Evolutionary conservation across 1,140 invertebrate species (phyloP).

Genomic region (Zaprionus taronus): DNA sequence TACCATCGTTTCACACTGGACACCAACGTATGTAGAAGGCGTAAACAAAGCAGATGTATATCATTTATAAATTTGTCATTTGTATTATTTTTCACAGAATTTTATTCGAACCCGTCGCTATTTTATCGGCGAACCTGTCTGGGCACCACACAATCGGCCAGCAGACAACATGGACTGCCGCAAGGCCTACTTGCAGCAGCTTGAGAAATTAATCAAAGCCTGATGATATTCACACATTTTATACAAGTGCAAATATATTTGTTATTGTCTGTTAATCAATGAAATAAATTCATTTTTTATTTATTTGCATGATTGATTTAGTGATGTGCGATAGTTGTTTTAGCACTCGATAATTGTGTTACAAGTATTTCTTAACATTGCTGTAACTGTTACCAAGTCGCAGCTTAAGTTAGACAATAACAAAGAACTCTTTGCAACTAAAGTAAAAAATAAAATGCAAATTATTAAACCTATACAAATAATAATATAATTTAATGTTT

Average conservation of each 20-base stretch:
- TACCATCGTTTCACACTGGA: conserved; percentile 99
- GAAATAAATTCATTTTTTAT: background rate
- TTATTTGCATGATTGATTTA: background rate
- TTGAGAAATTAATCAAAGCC: conserved; percentile 77
- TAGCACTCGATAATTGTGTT: background rate
- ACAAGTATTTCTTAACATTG: background rate
- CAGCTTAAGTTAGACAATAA: background rate
- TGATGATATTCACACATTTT: conserved; percentile 28
- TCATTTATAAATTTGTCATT: background rate
- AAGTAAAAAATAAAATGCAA: background rate
- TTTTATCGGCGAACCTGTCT: conserved; percentile 96
- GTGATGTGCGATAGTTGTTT: background rate
- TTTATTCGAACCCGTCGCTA: conserved; percentile 94
- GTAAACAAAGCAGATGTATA: conserved; percentile 84
- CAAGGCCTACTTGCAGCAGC: conserved; percentile 88
- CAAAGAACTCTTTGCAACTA: background rate
- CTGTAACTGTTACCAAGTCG: background rate
- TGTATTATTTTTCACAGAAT: conserved; percentile 87
- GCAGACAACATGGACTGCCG: conserved; percentile 93
- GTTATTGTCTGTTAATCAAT: background rate
- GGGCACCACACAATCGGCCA: conserved; percentile 95
- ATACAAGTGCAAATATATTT: conserved; percentile 2
- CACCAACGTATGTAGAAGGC: conserved; percentile 86
- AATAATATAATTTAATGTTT: background rate
- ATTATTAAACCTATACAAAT: background rate